Evolutionary conservation across 2,797 vertebrate genomes (phyloP).

Genomic region (Myripristis murdjan): DNA sequence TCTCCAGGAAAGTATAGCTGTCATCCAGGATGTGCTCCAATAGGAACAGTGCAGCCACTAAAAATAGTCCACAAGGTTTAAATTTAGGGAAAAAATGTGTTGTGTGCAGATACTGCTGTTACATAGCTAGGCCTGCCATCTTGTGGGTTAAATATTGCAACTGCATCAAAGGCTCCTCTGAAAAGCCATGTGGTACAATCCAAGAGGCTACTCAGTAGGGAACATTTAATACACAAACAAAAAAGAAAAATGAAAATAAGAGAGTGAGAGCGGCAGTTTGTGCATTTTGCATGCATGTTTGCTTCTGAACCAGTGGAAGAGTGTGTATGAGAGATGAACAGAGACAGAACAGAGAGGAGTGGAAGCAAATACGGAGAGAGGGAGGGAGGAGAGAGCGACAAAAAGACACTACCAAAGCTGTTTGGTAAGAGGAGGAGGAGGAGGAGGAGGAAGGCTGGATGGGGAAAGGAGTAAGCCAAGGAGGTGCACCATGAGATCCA

Average conservation of each 20-base stretch:
- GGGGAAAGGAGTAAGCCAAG: slow-evolving; percentile 30
- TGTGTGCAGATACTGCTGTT: slow-evolving; percentile 30
- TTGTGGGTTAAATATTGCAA: slow-evolving; percentile 55
- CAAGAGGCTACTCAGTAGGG: slow-evolving; percentile 9
- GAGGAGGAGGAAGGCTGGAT: slow-evolving; percentile 26
- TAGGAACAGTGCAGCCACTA: slow-evolving; percentile 43
- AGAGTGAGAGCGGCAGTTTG: not conserved
- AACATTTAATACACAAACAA: slow-evolving; percentile 11
- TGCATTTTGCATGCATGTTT: slow-evolving; percentile 6
- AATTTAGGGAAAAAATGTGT: slow-evolving; percentile 62
- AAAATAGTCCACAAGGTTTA: slow-evolving; percentile 71
- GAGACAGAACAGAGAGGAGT: slow-evolving; percentile 31
- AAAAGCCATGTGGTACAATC: slow-evolving; percentile 24
- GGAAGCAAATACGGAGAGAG: slow-evolving; percentile 24
- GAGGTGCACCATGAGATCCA: slow-evolving; percentile 44
- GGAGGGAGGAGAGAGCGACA: slow-evolving; percentile 29
- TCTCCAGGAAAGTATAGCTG: slow-evolving; percentile 11
- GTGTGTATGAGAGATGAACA: slow-evolving; percentile 15
- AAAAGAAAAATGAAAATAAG: slow-evolving; percentile 1
- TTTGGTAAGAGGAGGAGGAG: slow-evolving; percentile 8
- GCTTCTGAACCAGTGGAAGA: not conserved
- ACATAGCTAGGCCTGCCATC: slow-evolving; percentile 64
- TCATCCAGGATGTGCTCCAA: slow-evolving; percentile 35
- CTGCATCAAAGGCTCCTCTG: slow-evolving; percentile 24
- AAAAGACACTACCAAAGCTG: slow-evolving; percentile 26